Conservation (phyloP, 2,113 vertebrate genomes). For the Procavia capensis region DNA sequence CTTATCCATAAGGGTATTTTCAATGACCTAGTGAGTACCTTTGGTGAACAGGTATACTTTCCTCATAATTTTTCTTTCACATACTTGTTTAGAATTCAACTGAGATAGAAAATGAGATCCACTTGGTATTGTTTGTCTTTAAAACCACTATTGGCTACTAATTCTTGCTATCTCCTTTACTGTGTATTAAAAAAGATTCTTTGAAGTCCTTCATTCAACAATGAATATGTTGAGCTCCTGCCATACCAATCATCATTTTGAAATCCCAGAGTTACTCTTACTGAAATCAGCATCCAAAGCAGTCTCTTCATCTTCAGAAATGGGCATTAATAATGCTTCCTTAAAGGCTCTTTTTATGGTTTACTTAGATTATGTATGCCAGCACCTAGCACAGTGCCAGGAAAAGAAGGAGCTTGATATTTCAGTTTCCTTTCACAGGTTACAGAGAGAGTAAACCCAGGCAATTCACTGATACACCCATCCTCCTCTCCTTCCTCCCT, state of each 20-base stretch:
- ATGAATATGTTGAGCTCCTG: not conserved
- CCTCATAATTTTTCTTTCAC: not conserved
- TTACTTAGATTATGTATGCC: not conserved
- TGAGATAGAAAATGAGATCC: not conserved
- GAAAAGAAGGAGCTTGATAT: not conserved
- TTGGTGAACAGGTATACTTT: not conserved
- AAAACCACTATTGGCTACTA: not conserved
- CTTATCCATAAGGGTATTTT: conserved; percentile 16
- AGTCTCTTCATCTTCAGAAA: not conserved
- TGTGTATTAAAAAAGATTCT: not conserved
- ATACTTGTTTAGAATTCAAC: not conserved
- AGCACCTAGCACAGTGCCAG: not conserved
- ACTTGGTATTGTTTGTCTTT: not conserved
- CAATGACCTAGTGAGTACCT: not conserved
- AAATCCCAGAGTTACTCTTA: not conserved
- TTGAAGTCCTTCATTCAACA: not conserved
- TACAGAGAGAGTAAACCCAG: not conserved
- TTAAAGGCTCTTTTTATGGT: not conserved
- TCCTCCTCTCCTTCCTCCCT: not conserved
- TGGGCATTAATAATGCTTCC: not conserved
- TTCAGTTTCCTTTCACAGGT: not conserved
- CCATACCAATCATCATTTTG: not conserved
- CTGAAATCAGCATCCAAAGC: not conserved
- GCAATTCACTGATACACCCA: not conserved
- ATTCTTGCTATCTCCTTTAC: conserved; percentile 6